Evolutionary conservation across 92 coral and sea anemone genomes (phyloP).

Genomic region (Porites rus): DNA sequence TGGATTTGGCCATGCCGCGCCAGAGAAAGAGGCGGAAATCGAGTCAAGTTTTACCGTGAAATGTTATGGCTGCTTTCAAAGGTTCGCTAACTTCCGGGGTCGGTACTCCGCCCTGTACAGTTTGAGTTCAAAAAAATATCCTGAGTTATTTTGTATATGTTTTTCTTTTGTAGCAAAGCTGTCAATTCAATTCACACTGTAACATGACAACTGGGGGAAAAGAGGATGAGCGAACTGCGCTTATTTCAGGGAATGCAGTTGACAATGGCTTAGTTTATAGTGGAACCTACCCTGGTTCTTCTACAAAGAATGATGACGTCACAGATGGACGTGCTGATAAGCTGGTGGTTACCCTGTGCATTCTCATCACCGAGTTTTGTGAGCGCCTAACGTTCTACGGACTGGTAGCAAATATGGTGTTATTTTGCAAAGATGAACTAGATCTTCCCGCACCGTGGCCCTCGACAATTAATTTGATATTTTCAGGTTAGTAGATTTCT

Average conservation of each 20-base stretch:
- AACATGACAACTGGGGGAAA: not conserved
- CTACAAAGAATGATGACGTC: too few relatives aligned
- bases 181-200: not conserved
- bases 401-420: conserved; percentile 77
- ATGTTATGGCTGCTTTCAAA: too few relatives aligned
- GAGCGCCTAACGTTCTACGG: conserved; percentile 93
- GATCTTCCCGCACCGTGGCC: conserved; percentile 57
- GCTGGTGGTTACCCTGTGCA: conserved; percentile 67
- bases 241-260: not conserved
- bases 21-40: too few relatives aligned
- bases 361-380: conserved; percentile 89
- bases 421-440: conserved; percentile 68
- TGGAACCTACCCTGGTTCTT: too few relatives aligned
- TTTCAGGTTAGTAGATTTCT: conserved; percentile 68
- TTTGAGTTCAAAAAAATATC: too few relatives aligned
- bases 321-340: not conserved
- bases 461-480: conserved; percentile 72
- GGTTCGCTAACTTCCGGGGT: too few relatives aligned
- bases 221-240: not conserved
- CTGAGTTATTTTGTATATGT: not conserved
- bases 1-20: too few relatives aligned
- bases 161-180: not conserved
- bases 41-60: too few relatives aligned
- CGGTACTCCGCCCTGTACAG: too few relatives aligned
- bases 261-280: not conserved